Percentiles rank a stretch among this genome's conserved stretches.
Evolutionary conservation across 2,888 invertebrate species (phyloP).

Genomic region (Mimas tiliae): DNA sequence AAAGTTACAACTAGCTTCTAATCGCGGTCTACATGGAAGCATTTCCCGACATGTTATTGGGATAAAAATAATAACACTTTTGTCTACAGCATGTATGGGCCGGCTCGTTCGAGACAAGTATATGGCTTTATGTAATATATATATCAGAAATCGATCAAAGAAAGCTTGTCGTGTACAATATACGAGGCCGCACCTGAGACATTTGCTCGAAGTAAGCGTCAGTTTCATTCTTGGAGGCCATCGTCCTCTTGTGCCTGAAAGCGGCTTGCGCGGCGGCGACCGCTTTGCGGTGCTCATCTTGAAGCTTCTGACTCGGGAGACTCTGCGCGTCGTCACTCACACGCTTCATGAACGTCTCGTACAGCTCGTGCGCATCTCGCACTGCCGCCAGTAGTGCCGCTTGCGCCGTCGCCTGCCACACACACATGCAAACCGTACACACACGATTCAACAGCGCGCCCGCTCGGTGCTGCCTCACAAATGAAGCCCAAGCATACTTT

Average conservation of each 20-base stretch:
- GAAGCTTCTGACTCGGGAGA: slow-evolving; percentile 30
- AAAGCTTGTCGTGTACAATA: too few species aligned
- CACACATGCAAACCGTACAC: background rate
- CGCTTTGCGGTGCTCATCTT: slow-evolving; percentile 27
- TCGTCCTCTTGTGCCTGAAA: slow-evolving; percentile 31
- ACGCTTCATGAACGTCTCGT: slow-evolving; percentile 32
- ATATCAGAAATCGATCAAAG: too few species aligned
- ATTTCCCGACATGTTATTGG: too few species aligned
- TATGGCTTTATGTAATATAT: too few species aligned
- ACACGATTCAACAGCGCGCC: background rate
- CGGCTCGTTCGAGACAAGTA: too few species aligned
- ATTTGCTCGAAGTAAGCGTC: slow-evolving; percentile 16
- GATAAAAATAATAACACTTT: too few species aligned
- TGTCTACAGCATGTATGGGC: too few species aligned
- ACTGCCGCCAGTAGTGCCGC: slow-evolving; percentile 31
- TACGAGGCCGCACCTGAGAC: background rate
- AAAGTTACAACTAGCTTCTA: too few species aligned
- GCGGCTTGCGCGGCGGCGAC: slow-evolving; percentile 22
- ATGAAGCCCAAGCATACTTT: too few species aligned
- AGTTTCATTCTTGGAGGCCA: slow-evolving; percentile 29
- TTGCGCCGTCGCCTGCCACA: slow-evolving; percentile 30
- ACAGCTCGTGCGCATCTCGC: slow-evolving; percentile 30
- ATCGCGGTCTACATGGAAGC: too few species aligned
- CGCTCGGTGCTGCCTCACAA: too few species aligned
- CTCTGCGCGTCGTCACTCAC: slow-evolving; percentile 30